Percentiles rank a stretch among this genome's conserved stretches.
phyloP scores from a whole-genome alignment of 2,888 invertebrate species.

The Agriotes lineatus region DNA sequence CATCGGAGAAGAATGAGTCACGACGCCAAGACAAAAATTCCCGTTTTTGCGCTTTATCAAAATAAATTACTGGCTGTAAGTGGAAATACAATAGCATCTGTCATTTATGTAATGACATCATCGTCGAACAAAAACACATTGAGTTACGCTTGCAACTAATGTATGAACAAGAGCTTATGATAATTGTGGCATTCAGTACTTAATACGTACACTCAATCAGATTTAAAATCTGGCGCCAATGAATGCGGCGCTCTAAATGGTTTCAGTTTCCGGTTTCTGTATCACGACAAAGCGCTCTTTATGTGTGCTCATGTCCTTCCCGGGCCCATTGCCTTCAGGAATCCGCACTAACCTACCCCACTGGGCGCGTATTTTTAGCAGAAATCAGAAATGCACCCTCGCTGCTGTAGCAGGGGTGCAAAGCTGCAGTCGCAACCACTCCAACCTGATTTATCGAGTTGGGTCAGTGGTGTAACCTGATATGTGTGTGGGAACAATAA shows the following conservation, averaged over 20 bases:
- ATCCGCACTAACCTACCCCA: conserved; percentile 37
- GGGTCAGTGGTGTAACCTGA: conserved; percentile 62
- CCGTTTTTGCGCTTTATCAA: conserved; percentile 33
- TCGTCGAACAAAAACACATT: conserved; percentile 43
- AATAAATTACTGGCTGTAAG: conserved; percentile 35
- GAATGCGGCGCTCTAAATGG: conserved; percentile 34
- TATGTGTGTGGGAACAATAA: conserved; percentile 58
- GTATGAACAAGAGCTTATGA: conserved; percentile 42
- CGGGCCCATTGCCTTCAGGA: conserved; percentile 16
- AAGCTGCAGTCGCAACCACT: conserved; percentile 40
- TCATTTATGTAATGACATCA: conserved; percentile 50
- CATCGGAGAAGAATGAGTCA: conserved; percentile 29
- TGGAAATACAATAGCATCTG: conserved; percentile 51
- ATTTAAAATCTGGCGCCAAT: conserved; percentile 50
- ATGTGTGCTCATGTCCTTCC: conserved; percentile 1
- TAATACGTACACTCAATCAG: conserved; percentile 45
- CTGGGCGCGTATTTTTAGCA: conserved; percentile 29
- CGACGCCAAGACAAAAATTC: conserved; percentile 29
- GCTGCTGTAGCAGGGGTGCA: conserved; percentile 23
- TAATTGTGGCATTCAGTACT: conserved; percentile 46
- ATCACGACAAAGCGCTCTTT: conserved; percentile 25
- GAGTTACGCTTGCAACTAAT: conserved; percentile 36
- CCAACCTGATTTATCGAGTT: conserved; percentile 59
- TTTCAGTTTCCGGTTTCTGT: conserved; percentile 39
- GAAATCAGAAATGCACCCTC: conserved; percentile 43